phyloP scores from a whole-genome alignment of 2,797 vertebrate genomes.

The Astyanax mexicanus region DNA sequence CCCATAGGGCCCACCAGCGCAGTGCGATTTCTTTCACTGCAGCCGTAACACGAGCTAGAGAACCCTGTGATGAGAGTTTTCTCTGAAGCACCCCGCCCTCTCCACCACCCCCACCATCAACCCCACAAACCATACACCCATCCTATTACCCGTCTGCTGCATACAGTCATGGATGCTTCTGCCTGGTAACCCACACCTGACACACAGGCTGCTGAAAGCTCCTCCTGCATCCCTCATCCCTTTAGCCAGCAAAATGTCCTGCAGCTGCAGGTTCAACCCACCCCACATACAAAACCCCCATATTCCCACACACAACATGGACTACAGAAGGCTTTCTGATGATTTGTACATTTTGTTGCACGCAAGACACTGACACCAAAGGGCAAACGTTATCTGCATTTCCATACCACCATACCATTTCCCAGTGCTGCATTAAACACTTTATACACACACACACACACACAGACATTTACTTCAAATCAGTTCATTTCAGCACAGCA shows the following conservation, averaged over 20 bases:
- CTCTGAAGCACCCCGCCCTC: background rate
- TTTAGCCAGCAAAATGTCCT: conserved; percentile 53
- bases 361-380: conserved; percentile 25
- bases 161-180: conserved; percentile 12
- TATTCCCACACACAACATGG: conserved; percentile 27
- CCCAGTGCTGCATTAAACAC: conserved; percentile 37
- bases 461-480: no score
- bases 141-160: background rate
- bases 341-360: conserved; percentile 16
- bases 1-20: conserved; percentile 63
- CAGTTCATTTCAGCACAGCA: conserved; percentile 30
- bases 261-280: conserved; percentile 14
- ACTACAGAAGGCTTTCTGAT: background rate
- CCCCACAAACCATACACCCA: no score
- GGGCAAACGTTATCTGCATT: conserved; percentile 5
- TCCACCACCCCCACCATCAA: no score
- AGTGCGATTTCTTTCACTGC: conserved; percentile 79
- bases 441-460: conserved; percentile 27
- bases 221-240: background rate
- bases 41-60: conserved; percentile 51
- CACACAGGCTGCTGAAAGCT: conserved; percentile 8
- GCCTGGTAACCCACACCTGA: background rate
- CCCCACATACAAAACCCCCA: conserved; percentile 13
- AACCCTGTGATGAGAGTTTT: conserved; percentile 43
- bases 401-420: background rate